phyloP scores from a whole-genome alignment of 2,113 vertebrate genomes.

The Spermophilus dauricus region DNA sequence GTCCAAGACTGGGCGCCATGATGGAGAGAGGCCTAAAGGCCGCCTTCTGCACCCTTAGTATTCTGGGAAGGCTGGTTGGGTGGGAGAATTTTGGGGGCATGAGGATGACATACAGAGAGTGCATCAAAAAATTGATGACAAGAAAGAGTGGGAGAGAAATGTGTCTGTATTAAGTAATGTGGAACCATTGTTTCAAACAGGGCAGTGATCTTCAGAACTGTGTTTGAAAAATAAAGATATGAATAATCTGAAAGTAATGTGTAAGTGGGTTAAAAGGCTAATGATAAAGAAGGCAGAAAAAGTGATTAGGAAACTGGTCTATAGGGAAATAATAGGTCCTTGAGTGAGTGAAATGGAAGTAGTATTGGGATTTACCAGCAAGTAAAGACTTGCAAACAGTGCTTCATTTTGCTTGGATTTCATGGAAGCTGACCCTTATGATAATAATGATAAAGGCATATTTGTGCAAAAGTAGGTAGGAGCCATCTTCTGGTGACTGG shows the following conservation, averaged over 20 bases:
- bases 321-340: not conserved
- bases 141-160: not conserved
- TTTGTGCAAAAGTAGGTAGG: not conserved
- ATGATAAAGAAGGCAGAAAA: not conserved
- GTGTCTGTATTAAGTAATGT: not conserved
- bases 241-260: not conserved
- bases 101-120: not conserved
- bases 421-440: not conserved
- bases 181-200: not conserved
- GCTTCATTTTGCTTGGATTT: not conserved
- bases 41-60: not conserved
- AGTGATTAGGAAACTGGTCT: not conserved
- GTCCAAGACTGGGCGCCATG: rapidly evolving
- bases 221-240: not conserved
- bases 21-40: not conserved
- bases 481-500: not conserved
- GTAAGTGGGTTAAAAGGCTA: not conserved
- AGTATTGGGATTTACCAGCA: not conserved
- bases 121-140: not conserved
- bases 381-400: not conserved
- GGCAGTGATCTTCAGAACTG: not conserved
- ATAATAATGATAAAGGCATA: too few species aligned
- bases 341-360: too few species aligned
- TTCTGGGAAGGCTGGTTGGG: not conserved
- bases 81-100: not conserved